Conservation (phyloP, 2,113 vertebrate genomes). For the Megalops atlanticus region DNA sequence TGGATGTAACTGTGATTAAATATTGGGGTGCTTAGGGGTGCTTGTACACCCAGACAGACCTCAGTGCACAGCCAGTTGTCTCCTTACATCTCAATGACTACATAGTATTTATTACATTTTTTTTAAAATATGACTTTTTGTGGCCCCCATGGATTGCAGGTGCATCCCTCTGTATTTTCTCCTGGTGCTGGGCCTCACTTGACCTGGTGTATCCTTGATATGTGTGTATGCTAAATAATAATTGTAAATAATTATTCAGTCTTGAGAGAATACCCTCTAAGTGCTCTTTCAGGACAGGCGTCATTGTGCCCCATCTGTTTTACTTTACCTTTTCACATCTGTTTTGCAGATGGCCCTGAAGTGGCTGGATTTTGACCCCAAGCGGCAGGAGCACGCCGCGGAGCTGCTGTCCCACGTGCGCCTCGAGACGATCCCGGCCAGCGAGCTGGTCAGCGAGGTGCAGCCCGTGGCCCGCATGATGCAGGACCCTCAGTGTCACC, state of each 20-base stretch:
- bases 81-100: too few species aligned
- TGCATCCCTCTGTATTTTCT: too few species aligned
- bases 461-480: constrained; percentile 82
- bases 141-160: too few species aligned
- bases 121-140: too few species aligned
- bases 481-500: constrained; percentile 79
- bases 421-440: constrained; percentile 78
- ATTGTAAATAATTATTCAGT: neutral
- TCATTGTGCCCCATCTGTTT: neutral
- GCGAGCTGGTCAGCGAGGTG: constrained; percentile 77
- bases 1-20: too few species aligned
- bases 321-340: neutral
- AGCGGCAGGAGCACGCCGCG: constrained; percentile 65
- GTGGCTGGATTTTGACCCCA: constrained; percentile 79
- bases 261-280: neutral
- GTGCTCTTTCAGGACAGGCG: neutral
- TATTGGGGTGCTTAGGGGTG: too few species aligned
- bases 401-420: constrained; percentile 75
- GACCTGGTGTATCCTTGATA: too few species aligned
- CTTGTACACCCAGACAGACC: too few species aligned
- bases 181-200: too few species aligned
- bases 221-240: neutral
- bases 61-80: too few species aligned
- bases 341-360: constrained; percentile 69
- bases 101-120: too few species aligned